These are phyloP conservation scores for Morinoia aosen DNA, from an alignment of 2,888 invertebrate genomes.

Conservation along the genomic window DNA sequence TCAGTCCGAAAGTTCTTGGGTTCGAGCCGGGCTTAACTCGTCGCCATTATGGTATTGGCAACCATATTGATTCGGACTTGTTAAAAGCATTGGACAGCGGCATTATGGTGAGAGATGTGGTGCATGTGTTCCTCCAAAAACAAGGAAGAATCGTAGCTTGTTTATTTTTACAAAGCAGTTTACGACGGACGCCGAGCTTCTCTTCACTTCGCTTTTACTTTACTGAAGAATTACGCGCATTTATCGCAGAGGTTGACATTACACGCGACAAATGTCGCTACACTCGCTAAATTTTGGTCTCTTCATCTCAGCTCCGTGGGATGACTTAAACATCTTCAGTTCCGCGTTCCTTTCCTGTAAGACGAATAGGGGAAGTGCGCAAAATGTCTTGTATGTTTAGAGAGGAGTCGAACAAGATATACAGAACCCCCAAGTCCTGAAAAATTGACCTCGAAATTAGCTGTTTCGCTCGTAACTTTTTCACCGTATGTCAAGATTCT, in stretches of 20 bases:
- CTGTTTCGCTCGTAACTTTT: not conserved
- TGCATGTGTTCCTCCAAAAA: constrained; percentile 48
- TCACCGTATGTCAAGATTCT: not conserved
- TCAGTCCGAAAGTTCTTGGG: not conserved
- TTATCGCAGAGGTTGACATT: constrained; percentile 12
- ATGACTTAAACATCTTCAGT: constrained; percentile 7
- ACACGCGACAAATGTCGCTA: constrained; percentile 35
- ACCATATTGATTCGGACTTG: constrained; percentile 47
- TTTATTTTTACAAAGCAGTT: constrained; percentile 45
- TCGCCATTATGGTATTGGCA: constrained; percentile 37
- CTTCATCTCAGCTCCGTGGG: constrained; percentile 24
- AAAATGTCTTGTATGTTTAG: not conserved
- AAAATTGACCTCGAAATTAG: not conserved
- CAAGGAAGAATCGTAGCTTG: constrained; percentile 33
- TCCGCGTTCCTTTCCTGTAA: not conserved
- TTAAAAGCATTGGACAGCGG: constrained; percentile 49
- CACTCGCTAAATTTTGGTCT: not conserved
- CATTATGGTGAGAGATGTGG: constrained; percentile 46
- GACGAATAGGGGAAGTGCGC: not conserved
- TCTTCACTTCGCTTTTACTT: constrained; percentile 18
- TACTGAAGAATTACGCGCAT: constrained; percentile 41
- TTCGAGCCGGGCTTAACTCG: not conserved
- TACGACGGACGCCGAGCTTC: constrained; percentile 21
- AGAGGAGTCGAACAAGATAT: not conserved
- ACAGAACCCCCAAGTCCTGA: not conserved